Conservation (phyloP, 2,888 invertebrate species). For the Callosobruchus maculatus region DNA sequence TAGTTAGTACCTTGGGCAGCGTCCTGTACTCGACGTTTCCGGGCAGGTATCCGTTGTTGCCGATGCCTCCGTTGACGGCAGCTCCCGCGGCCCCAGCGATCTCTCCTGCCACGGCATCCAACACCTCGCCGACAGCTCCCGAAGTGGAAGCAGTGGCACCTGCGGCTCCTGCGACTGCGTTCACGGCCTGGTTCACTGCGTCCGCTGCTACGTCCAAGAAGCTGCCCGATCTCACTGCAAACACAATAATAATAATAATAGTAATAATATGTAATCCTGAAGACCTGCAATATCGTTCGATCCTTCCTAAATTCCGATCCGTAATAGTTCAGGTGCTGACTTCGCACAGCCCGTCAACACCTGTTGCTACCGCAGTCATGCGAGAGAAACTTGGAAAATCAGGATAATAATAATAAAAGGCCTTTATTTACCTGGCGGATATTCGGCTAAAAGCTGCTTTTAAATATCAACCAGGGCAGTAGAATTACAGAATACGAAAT, state of each 20-base stretch:
- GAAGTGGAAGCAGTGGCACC: not conserved
- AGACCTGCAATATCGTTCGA: too few relatives aligned
- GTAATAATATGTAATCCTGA: not conserved
- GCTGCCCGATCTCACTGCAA: conserved; percentile 23
- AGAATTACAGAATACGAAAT: too few relatives aligned
- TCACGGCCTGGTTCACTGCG: not conserved
- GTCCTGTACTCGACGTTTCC: conserved; percentile 33
- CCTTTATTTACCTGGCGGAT: too few relatives aligned
- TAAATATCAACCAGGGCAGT: too few relatives aligned
- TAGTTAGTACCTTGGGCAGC: not conserved
- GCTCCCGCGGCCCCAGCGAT: conserved; percentile 4
- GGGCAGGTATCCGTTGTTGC: conserved; percentile 27
- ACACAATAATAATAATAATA: not conserved
- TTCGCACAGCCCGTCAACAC: too few relatives aligned
- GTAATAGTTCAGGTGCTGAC: too few relatives aligned
- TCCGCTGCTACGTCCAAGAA: conserved; percentile 25
- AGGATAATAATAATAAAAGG: too few relatives aligned
- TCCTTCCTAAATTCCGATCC: too few relatives aligned
- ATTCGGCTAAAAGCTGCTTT: too few relatives aligned
- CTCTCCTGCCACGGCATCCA: conserved; percentile 1
- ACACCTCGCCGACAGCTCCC: not conserved
- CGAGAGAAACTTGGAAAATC: too few relatives aligned
- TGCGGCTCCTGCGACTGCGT: not conserved
- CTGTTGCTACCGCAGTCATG: too few relatives aligned
- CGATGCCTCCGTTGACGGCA: conserved; percentile 3